Conservation (phyloP, 2,113 vertebrate species). For the Emydura subglobosa region DNA sequence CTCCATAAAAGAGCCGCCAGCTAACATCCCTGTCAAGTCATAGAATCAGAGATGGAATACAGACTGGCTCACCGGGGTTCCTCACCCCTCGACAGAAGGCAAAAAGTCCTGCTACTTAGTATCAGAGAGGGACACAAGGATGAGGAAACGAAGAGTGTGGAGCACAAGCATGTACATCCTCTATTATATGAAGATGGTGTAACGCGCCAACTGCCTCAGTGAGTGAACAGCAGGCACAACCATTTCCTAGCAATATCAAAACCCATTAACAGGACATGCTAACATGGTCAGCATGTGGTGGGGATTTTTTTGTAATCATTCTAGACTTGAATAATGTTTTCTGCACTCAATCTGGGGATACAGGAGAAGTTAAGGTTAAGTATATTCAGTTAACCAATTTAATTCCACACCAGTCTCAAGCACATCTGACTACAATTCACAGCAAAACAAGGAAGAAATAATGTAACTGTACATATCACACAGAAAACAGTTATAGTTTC, state of each 20-base stretch:
- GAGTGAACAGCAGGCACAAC: background rate
- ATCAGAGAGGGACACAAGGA: too few relatives aligned
- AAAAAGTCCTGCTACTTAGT: too few relatives aligned
- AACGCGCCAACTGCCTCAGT: background rate
- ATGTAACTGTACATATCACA: background rate
- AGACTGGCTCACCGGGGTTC: too few relatives aligned
- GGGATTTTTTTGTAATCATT: background rate
- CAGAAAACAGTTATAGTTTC: background rate
- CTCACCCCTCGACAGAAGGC: too few relatives aligned
- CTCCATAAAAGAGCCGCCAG: too few relatives aligned
- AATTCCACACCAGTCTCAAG: background rate
- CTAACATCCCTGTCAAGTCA: too few relatives aligned
- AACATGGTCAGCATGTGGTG: background rate
- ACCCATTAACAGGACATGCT: background rate
- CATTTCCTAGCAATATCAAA: background rate
- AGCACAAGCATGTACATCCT: too few relatives aligned
- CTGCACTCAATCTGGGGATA: background rate
- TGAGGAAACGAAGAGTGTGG: too few relatives aligned
- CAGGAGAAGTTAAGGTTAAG: background rate
- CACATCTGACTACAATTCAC: background rate
- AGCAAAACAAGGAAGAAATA: background rate
- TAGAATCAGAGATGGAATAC: too few relatives aligned
- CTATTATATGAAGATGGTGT: background rate
- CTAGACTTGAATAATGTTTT: slow-evolving; percentile 15
- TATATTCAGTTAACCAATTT: background rate